Base-by-base conservation (phyloP, 2,888 invertebrate species). In the Rhagophthalmus giganteus region DNA sequence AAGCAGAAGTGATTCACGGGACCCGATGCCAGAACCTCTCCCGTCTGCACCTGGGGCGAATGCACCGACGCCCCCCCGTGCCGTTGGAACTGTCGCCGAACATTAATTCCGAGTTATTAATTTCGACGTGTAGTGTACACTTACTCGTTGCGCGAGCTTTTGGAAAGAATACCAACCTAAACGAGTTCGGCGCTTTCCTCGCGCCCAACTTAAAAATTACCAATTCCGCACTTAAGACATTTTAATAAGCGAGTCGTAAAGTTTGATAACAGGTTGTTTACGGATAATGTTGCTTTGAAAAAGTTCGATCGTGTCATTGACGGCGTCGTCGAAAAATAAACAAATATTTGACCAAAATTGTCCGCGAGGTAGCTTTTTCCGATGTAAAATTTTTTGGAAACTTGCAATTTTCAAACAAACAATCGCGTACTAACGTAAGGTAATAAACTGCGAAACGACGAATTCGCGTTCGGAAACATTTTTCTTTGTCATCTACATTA, bases 1-100 rank as follows among this genome's bases (percentile, higher is more conserved):
- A 61, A 51, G 28, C 26, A 10, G 24, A 20, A 55, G 63, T 70
- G 69, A 70, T 64, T 70, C 69, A 69, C 58, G 64, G 63, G 66
- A 66, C 65, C 55, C 48, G 33, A 45, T 59, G 65, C 67, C 68
- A 70, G 65, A 58, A 51, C 27, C 34, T 31, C 39, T 30, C 59
- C 55, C 62, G 63, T 66, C 65, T 68, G 62, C 61, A 61, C 62
- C 62, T 62, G 60, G 55, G 59, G 60, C 60, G 55, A 61, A 61
- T 53, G 59, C 46, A 58, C 60, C 55, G 56, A 57, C 55, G 51
- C 59, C 45, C n/a, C 50, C 51, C 45, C 45, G 44, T 57, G 55
- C 60, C 46, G 39, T 52, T 55, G 55, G 58, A 59, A 50, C 54
- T 50, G 57, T 55, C 56, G 47, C 46, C 54, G 49, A 40, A 50